Evolutionary conservation across 2,797 vertebrate genomes (phyloP).

Genomic region (Hozukius guyotensis): DNA sequence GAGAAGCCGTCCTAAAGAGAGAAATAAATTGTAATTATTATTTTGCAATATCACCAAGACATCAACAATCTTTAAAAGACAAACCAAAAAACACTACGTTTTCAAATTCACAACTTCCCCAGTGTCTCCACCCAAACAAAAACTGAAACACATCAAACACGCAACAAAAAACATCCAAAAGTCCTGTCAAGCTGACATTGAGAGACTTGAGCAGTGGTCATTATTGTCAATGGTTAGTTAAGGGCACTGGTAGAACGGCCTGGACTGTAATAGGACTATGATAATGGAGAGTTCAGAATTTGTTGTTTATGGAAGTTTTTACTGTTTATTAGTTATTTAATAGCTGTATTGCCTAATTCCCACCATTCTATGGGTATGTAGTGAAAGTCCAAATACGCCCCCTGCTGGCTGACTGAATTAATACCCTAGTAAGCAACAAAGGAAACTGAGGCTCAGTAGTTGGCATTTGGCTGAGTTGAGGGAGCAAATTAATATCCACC

Average conservation of each 20-base stretch:
- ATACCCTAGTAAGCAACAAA: no score
- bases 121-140: not conserved
- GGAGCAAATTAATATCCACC: no score
- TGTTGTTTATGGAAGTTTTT: no score
- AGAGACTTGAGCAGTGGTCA: not conserved
- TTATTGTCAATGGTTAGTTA: not conserved
- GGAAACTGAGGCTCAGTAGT: no score
- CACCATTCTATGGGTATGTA: no score
- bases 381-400: no score
- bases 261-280: not conserved
- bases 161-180: not conserved
- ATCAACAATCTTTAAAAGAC: not conserved
- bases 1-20: constrained; percentile 77
- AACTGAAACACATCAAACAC: not conserved
- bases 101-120: not conserved
- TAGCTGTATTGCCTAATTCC: no score
- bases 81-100: not conserved
- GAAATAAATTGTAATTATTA: not conserved
- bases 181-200: not conserved
- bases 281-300: no score
- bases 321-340: no score
- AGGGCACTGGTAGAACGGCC: not conserved
- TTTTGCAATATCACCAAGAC: not conserved
- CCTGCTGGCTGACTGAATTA: no score
- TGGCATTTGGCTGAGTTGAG: no score